These are phyloP conservation scores for Apodemus agrarius DNA, from an alignment of 2,797 vertebrate species.

Conservation along the genomic window DNA sequence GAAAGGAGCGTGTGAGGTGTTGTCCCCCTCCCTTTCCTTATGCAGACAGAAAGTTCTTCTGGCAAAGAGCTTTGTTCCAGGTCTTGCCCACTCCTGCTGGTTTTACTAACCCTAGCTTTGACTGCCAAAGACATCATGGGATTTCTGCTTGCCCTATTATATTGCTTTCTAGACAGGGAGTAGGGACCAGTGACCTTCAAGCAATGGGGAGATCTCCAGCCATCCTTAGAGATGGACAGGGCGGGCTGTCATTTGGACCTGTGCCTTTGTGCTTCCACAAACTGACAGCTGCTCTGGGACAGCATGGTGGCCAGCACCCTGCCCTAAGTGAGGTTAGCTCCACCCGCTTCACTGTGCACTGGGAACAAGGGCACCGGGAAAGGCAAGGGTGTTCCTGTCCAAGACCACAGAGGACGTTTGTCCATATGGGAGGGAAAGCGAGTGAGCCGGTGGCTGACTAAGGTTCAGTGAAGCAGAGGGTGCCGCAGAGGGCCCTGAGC, in stretches of 20 bases:
- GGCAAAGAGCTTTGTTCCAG: not conserved
- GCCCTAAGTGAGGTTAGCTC: not conserved
- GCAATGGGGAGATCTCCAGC: not conserved
- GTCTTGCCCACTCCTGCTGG: not conserved
- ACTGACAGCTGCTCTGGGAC: too few species aligned
- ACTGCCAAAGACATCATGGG: not conserved
- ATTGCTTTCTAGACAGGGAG: not conserved
- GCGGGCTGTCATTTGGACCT: not conserved
- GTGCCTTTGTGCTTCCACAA: not conserved
- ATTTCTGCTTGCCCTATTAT: not conserved
- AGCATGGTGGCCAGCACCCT: not conserved
- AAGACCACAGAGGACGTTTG: not conserved
- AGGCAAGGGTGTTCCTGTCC: not conserved
- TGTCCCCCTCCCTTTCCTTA: not conserved
- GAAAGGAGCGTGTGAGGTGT: not conserved
- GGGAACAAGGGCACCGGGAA: too few species aligned
- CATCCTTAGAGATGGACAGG: not conserved
- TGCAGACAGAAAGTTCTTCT: not conserved
- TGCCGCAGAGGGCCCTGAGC: not conserved
- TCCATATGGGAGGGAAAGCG: not conserved
- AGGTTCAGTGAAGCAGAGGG: not conserved
- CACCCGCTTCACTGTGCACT: accelerated
- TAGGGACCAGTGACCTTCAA: not conserved
- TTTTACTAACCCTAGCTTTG: not conserved
- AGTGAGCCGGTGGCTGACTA: accelerated